Evolutionary conservation across 2,888 invertebrate genomes (phyloP).

Genomic region (Teleiodes luculella): DNA sequence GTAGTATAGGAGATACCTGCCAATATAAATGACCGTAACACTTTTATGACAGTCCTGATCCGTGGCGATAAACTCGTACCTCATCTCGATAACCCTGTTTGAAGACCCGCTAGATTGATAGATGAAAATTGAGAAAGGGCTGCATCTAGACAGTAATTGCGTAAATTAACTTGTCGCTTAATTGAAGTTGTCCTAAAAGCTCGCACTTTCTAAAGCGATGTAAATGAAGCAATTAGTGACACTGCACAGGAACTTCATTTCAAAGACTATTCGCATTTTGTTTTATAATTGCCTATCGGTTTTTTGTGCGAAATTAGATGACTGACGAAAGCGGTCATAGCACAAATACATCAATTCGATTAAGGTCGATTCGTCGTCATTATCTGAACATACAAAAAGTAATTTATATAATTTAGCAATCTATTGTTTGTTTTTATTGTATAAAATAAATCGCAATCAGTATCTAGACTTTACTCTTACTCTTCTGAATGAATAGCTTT

Average conservation of each 20-base stretch:
- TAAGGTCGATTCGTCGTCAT: no score
- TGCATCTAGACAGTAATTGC: slow-evolving; percentile 25
- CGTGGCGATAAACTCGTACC: slow-evolving; percentile 40
- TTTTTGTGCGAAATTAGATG: not conserved
- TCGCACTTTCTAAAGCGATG: slow-evolving; percentile 18
- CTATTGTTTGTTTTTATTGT: not conserved
- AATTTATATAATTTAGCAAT: not conserved
- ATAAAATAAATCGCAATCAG: not conserved
- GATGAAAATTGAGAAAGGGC: slow-evolving; percentile 38
- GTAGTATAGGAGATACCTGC: no score
- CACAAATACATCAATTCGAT: not conserved
- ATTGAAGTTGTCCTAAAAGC: slow-evolving; percentile 27
- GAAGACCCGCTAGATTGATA: slow-evolving; percentile 41
- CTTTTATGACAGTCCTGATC: slow-evolving; percentile 40
- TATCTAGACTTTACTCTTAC: no score
- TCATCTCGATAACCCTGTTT: slow-evolving; percentile 35
- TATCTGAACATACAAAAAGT: no score
- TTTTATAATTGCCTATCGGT: not conserved
- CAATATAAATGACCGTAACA: slow-evolving; percentile 42
- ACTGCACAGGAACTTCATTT: slow-evolving; percentile 1
- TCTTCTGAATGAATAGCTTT: no score
- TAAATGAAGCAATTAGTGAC: slow-evolving; percentile 10
- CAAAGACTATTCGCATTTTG: not conserved
- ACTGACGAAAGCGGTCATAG: not conserved
- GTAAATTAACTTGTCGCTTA: slow-evolving; percentile 26